Evolutionary conservation across 2,113 vertebrate genomes (phyloP).

Genomic region (Rhea pennata): DNA sequence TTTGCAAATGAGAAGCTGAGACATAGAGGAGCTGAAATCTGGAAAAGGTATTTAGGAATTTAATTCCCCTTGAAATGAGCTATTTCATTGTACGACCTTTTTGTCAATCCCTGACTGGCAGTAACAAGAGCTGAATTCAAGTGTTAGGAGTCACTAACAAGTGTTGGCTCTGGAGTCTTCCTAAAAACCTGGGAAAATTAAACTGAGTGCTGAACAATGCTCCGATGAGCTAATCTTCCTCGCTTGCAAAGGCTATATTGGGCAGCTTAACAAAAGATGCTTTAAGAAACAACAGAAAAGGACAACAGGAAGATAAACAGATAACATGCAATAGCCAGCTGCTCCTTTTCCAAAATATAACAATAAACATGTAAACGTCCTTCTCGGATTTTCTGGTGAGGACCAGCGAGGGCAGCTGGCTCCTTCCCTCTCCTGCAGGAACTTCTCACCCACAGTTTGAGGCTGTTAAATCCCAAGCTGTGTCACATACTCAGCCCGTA

Average conservation of each 20-base stretch:
- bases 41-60: neutral
- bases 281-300: neutral
- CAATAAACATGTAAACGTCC: neutral
- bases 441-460: neutral
- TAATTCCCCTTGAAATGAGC: neutral
- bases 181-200: neutral
- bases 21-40: neutral
- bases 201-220: neutral
- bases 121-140: neutral
- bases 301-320: neutral
- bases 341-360: neutral
- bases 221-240: neutral
- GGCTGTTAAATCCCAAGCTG: fast-evolving
- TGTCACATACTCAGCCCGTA: neutral
- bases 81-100: neutral
- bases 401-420: neutral
- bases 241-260: neutral
- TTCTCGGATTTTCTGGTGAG: neutral
- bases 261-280: neutral
- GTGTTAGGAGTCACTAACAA: neutral
- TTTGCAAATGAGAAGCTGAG: neutral
- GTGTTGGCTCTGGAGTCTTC: neutral
- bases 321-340: neutral
- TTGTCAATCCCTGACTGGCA: neutral
- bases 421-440: neutral